A percentile compares a stretch with the other conserved stretches of the same genome.
Conservation (phyloP, 2,888 invertebrate genomes). For the Tenthredo amoena region DNA sequence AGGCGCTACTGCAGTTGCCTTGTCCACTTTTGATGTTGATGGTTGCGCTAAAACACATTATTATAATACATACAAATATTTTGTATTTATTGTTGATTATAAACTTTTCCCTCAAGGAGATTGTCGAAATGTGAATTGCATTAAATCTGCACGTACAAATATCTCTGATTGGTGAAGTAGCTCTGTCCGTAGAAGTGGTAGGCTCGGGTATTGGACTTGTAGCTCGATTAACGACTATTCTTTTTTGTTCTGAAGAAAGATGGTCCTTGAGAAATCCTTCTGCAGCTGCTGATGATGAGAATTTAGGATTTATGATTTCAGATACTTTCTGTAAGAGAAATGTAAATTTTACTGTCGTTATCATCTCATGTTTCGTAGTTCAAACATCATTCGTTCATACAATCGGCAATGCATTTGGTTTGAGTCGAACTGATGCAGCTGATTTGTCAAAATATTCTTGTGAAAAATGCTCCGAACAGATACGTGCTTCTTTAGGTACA, state of each 20-base stretch:
- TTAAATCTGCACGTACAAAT: neutral
- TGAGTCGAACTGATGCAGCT: slow-evolving; percentile 37
- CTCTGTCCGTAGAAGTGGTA: slow-evolving; percentile 1
- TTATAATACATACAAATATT: neutral
- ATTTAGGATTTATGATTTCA: neutral
- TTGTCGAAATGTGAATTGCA: neutral
- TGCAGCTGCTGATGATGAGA: neutral
- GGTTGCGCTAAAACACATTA: neutral
- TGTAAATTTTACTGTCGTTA: too few species aligned
- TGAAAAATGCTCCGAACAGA: neutral
- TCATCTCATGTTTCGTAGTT: too few species aligned
- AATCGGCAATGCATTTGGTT: slow-evolving; percentile 45
- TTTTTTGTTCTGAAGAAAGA: slow-evolving; percentile 25
- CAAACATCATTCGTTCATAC: too few species aligned
- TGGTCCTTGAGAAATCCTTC: neutral
- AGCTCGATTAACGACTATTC: neutral
- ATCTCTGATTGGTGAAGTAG: slow-evolving; percentile 20
- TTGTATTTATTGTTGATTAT: neutral
- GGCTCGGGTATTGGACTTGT: slow-evolving; percentile 7
- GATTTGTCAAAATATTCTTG: slow-evolving; percentile 25
- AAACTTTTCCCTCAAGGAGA: neutral
- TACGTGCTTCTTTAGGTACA: slow-evolving; percentile 8
- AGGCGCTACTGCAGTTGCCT: neutral
- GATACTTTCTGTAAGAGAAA: too few species aligned
- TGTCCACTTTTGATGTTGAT: slow-evolving; percentile 2